A percentile compares a stretch with the other conserved stretches of the same genome.
Evolutionary conservation across 2,113 vertebrate genomes (phyloP).

Genomic region (Aramus guarauna): DNA sequence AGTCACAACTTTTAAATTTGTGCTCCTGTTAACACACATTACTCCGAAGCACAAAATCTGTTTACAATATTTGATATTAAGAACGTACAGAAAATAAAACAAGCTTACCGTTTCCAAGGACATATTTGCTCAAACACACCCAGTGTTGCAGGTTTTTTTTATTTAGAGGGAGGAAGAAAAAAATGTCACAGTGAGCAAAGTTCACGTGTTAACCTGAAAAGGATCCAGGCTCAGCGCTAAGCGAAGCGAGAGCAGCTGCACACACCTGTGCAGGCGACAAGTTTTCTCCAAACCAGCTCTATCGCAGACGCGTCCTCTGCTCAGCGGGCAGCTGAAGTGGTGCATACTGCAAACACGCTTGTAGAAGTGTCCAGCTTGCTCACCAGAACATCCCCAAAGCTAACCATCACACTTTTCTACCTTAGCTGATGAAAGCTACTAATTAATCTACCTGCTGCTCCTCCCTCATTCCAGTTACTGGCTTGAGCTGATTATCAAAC

Average conservation of each 20-base stretch:
- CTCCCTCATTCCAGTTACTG: neutral
- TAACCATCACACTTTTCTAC: neutral
- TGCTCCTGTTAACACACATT: neutral
- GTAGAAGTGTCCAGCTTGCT: neutral
- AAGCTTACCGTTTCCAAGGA: constrained; percentile 67
- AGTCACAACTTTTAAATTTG: neutral
- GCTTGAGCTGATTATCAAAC: neutral
- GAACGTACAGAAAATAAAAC: neutral
- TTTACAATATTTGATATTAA: neutral
- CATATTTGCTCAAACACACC: constrained; percentile 69
- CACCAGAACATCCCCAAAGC: neutral
- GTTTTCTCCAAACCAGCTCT: neutral
- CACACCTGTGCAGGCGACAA: neutral
- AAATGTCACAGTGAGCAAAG: constrained; percentile 60
- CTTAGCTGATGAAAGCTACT: neutral
- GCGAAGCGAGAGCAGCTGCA: neutral
- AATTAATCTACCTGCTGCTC: neutral
- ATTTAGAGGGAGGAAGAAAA: constrained; percentile 49
- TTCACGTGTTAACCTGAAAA: constrained; percentile 32
- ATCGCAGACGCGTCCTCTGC: rapidly evolving
- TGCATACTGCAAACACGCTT: neutral
- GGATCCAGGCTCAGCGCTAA: neutral
- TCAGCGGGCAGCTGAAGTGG: rapidly evolving
- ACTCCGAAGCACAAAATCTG: rapidly evolving
- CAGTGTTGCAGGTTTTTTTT: neutral